Conservation (phyloP, 2,888 invertebrate species). For the Hydroisotoma schaefferi region DNA sequence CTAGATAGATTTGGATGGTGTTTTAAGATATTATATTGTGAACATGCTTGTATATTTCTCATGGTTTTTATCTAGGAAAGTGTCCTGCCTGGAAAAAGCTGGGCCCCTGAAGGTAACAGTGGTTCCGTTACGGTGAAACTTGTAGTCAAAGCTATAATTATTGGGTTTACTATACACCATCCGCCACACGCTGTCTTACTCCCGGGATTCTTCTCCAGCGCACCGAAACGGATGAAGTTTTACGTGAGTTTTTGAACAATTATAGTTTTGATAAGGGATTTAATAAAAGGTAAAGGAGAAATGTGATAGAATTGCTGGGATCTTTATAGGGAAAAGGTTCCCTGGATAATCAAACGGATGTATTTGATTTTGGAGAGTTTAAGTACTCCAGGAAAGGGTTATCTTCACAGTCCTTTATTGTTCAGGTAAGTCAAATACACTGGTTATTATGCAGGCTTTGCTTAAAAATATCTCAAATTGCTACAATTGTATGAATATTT, state of each 20-base stretch:
- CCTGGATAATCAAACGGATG: too few relatives aligned
- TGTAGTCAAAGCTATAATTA: neutral
- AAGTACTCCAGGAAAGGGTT: neutral
- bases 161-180: constrained; percentile 11
- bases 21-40: too few relatives aligned
- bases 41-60: too few relatives aligned
- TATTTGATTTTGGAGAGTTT: neutral
- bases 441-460: neutral
- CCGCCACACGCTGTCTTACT: neutral
- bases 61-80: neutral
- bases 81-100: neutral
- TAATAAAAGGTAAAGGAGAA: too few relatives aligned
- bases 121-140: neutral
- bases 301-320: too few relatives aligned
- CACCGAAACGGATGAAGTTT: constrained; percentile 11
- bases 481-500: neutral
- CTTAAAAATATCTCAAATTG: neutral
- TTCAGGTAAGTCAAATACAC: neutral
- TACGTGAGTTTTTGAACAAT: constrained; percentile 10
- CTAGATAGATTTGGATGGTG: neutral
- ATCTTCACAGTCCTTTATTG: neutral
- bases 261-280: too few relatives aligned
- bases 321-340: too few relatives aligned
- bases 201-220: constrained; percentile 8
- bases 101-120: neutral